Percentiles rank a stretch among this genome's conserved stretches.
These are phyloP conservation scores for Chymomyza costata DNA, from an alignment of 1,140 invertebrate species.

Conservation along the genomic window DNA sequence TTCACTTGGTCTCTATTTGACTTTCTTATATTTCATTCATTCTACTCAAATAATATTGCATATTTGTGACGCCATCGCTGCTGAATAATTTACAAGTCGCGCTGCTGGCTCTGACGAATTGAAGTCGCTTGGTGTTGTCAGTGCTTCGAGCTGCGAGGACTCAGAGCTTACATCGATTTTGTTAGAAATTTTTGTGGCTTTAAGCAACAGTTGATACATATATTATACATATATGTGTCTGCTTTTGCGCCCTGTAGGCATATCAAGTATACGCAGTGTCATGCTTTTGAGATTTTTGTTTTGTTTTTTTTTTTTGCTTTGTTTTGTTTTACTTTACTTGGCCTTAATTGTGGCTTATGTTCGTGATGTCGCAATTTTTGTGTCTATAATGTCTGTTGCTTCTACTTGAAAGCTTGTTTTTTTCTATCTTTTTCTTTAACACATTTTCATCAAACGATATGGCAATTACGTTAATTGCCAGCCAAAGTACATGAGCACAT, in stretches of 20 bases:
- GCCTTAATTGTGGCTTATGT: constrained; percentile 8
- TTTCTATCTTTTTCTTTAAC: constrained; percentile 4
- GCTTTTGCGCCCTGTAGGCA: background rate
- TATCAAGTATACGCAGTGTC: constrained; percentile 39
- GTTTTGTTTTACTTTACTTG: constrained; percentile 20
- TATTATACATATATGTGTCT: too few species aligned
- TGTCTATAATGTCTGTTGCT: constrained; percentile 5
- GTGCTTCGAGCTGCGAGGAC: constrained; percentile 36
- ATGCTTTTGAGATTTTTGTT: too few species aligned
- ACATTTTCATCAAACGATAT: constrained; percentile 10
- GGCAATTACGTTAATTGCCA: constrained; percentile 50
- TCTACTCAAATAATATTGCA: constrained; percentile 32
- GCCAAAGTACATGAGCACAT: constrained; percentile 5
- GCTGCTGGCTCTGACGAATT: constrained; percentile 64
- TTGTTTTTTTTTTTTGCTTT: constrained; percentile 15
- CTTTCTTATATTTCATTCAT: constrained; percentile 22
- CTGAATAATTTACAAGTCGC: constrained; percentile 54
- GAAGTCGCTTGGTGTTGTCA: constrained; percentile 42
- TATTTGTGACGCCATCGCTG: constrained; percentile 36
- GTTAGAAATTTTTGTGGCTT: too few species aligned
- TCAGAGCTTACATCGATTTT: too few species aligned
- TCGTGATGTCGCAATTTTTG: constrained; percentile 18
- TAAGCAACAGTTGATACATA: too few species aligned
- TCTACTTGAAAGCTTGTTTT: constrained; percentile 3
- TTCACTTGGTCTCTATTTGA: constrained; percentile 16